phyloP scores from a whole-genome alignment of 1,140 invertebrate genomes.

The Tetramorium parvispinum region DNA sequence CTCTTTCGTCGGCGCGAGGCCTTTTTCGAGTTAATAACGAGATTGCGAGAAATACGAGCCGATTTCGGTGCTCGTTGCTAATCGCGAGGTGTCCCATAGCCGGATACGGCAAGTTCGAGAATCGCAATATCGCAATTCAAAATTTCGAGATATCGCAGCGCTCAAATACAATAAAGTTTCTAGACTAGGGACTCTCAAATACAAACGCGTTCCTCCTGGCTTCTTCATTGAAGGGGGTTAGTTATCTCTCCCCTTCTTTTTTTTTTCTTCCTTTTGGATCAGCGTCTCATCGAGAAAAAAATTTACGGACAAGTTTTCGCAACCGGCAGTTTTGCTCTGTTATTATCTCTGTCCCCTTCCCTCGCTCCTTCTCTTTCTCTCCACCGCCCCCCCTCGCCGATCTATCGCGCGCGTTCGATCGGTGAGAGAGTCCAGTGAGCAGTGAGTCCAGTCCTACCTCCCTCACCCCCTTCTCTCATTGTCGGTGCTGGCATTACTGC shows the following conservation, averaged over 20 bases:
- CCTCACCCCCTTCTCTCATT: background rate
- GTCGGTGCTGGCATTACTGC: background rate
- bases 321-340: background rate
- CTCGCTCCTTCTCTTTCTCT: background rate
- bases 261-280: background rate
- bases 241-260: background rate
- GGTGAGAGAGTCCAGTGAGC: background rate
- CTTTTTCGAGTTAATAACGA: too few relatives aligned
- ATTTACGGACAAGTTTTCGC: background rate
- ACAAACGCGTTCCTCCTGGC: too few relatives aligned
- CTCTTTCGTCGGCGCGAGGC: background rate
- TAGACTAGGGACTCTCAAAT: too few relatives aligned
- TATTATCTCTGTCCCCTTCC: background rate
- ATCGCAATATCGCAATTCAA: background rate
- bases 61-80: too few relatives aligned
- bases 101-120: background rate
- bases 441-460: too few relatives aligned
- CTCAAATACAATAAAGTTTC: too few relatives aligned
- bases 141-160: background rate
- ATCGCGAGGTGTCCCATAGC: too few relatives aligned
- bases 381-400: background rate
- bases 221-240: too few relatives aligned
- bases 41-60: too few relatives aligned
- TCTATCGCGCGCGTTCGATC: constrained; percentile 8
- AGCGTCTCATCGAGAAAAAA: background rate